Evolutionary conservation across 2,888 invertebrate species (phyloP).

Genomic region (Oxyteleia sp.): DNA sequence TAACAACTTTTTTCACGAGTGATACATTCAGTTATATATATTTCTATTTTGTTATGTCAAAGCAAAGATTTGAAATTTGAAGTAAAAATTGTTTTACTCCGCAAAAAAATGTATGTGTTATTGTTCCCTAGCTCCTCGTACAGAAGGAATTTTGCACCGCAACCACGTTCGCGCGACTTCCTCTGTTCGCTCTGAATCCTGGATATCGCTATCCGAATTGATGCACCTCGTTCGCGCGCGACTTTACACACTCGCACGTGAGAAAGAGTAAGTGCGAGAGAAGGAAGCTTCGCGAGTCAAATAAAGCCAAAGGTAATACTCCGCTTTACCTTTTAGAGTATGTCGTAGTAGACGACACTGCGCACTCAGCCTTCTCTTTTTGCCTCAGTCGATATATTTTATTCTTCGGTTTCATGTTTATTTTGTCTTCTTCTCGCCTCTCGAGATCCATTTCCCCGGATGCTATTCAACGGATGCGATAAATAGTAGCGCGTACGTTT

Average conservation of each 20-base stretch:
- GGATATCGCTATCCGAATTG: conserved; percentile 67
- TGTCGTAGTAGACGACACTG: conserved; percentile 51
- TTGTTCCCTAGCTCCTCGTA: conserved; percentile 27
- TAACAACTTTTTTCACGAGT: too few species aligned
- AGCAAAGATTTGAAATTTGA: conserved; percentile 41
- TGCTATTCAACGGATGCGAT: conserved; percentile 55
- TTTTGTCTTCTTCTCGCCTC: conserved; percentile 41
- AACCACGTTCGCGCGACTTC: conserved; percentile 54
- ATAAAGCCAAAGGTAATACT: conserved; percentile 67
- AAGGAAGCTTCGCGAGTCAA: conserved; percentile 49
- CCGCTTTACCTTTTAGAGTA: conserved; percentile 63
- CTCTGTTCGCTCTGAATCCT: conserved; percentile 60
- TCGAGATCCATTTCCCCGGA: conserved; percentile 43
- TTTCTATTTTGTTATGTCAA: too few species aligned
- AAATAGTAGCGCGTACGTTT: conserved; percentile 53
- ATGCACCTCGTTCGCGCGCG: conserved; percentile 62
- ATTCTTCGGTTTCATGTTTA: conserved; percentile 54
- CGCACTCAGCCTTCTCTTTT: conserved; percentile 51
- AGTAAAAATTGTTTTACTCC: conserved; percentile 48
- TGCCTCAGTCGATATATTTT: conserved; percentile 56
- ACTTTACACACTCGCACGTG: conserved; percentile 50
- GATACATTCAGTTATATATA: too few species aligned
- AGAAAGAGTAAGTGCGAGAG: conserved; percentile 35
- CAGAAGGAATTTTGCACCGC: conserved; percentile 37
- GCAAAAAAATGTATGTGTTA: conserved; percentile 46